Evolutionary conservation across 1,140 invertebrate species (phyloP), one percentile per base, ranked within the genome.

Genomic region (Helicoverpa zea): DNA sequence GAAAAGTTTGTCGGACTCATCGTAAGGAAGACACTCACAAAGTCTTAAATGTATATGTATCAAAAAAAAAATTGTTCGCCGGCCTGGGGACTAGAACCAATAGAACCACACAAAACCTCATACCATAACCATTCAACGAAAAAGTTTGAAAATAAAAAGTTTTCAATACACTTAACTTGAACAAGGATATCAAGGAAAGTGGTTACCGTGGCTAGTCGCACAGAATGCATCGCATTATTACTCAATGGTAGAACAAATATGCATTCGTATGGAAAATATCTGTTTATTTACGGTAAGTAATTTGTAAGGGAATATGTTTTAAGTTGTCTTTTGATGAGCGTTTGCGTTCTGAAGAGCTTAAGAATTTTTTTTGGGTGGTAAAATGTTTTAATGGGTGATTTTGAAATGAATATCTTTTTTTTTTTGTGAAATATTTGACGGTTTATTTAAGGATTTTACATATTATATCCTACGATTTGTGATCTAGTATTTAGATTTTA

Each of bases 231-330:
- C 18, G 49, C 23, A 14, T 54, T 72, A 54, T 54, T 52, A 51
- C 68, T 72, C 68, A 30, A 52, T 72, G 11, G 68, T 54, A 52
- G 30, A 29, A 30, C 68, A 54, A 72, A 72, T 72, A 72, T 54
- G 0, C 13, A 72, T 10, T 13, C 49, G 49, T 30, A 54, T 9
- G 66, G 49, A 72, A 72, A 72, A 52, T 72, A 52, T 68, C 64
- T 68, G n/a, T 68, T 72, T 72, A 72, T 51, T 14, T 16, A 47
- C 63, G 13, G 16, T 23, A 13, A 12, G 35, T 43, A 13, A 12
- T 14, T 72, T 14, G 18, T 54, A 30, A 54, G 68, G 52, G 30
- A 54, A 72, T 18, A 16, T 52, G 52, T 29, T 72, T 72, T 29
- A 54, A 52, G 30, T 54, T 29, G 14, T 43, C 68, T 52, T 49